Conservation (phyloP, 2,113 vertebrate species). For the Odobenus rosmarus region DNA sequence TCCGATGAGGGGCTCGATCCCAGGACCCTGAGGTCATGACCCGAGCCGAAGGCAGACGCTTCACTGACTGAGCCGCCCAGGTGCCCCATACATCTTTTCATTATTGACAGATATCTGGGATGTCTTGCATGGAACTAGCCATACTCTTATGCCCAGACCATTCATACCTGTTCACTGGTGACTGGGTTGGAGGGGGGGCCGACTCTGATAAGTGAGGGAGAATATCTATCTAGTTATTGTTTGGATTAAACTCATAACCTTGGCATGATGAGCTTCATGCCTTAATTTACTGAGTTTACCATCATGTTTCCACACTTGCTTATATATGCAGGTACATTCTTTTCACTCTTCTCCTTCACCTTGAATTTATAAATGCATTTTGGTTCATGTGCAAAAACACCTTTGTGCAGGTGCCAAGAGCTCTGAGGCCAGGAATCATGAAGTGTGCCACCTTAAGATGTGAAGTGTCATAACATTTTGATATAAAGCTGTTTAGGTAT, state of each 20-base stretch:
- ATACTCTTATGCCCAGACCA: not conserved
- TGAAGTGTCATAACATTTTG: not conserved
- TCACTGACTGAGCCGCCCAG: no score
- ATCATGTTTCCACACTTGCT: not conserved
- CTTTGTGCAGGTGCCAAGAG: not conserved
- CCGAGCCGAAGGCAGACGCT: no score
- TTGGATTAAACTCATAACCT: not conserved
- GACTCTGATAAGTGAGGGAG: not conserved
- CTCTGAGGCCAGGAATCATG: not conserved
- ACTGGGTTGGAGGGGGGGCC: not conserved
- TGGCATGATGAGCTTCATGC: not conserved
- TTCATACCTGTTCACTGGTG: not conserved
- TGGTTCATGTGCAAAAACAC: not conserved
- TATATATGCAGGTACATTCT: not conserved
- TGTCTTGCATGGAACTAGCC: not conserved
- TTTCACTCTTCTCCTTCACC: not conserved
- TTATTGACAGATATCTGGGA: not conserved
- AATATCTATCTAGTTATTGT: not conserved
- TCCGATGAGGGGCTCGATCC: no score
- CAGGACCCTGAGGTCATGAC: no score
- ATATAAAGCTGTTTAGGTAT: not conserved
- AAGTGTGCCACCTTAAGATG: not conserved
- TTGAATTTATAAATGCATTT: not conserved
- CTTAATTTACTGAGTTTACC: not conserved
- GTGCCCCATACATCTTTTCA: not conserved